Evolutionary conservation across 2,797 vertebrate species (phyloP).

Genomic region (Gymnoscopelus microlampas): DNA sequence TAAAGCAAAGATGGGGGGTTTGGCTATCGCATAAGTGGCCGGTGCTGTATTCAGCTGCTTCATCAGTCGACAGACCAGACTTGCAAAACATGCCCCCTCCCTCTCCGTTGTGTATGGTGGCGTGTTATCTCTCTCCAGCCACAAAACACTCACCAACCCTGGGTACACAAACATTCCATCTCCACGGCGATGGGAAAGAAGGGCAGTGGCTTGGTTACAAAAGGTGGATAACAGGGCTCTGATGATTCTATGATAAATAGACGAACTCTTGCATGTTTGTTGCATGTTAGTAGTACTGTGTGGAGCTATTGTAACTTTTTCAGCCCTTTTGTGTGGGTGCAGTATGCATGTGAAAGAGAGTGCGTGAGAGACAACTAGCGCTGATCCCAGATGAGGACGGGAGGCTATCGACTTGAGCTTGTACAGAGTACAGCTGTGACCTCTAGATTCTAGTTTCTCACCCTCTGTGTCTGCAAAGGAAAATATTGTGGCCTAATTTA

Average conservation of each 20-base stretch:
- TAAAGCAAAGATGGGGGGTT: constrained; percentile 14
- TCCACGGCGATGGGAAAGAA: constrained; percentile 54
- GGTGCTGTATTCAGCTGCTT: constrained; percentile 19
- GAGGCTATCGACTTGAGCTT: constrained; percentile 11
- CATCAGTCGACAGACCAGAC: constrained; percentile 16
- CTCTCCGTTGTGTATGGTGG: neutral
- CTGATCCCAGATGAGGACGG: neutral
- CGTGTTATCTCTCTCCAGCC: constrained; percentile 42
- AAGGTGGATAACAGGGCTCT: constrained; percentile 5
- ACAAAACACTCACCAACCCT: constrained; percentile 30
- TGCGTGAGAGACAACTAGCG: neutral
- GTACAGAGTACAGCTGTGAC: constrained; percentile 2
- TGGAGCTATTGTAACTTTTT: too few relatives aligned
- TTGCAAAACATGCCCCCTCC: constrained; percentile 28
- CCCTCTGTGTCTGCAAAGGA: constrained; percentile 12
- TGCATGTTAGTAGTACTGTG: neutral
- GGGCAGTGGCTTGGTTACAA: constrained; percentile 28
- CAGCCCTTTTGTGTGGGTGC: too few relatives aligned
- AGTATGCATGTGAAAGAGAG: too few relatives aligned
- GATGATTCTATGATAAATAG: constrained; percentile 20
- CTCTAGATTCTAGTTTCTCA: constrained; percentile 17
- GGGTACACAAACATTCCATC: constrained; percentile 69
- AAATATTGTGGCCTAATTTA: constrained; percentile 34
- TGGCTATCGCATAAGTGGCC: constrained; percentile 6
- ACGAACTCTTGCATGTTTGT: constrained; percentile 1